A percentile compares a stretch with the other conserved stretches of the same genome.
Conservation (phyloP, 2,113 vertebrate genomes). For the Rhadina sibilatrix region DNA sequence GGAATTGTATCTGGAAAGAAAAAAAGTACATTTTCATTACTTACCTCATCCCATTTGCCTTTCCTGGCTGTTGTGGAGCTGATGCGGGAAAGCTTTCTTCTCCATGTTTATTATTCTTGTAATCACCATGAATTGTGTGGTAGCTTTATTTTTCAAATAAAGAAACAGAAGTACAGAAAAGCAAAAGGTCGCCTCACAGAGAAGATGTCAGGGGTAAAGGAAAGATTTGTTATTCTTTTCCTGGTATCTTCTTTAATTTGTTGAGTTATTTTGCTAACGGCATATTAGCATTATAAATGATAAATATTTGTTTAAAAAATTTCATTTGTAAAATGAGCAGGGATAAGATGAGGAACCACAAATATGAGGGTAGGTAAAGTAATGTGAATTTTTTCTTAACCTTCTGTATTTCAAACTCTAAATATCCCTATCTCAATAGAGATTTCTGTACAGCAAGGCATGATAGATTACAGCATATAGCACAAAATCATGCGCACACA, state of each 20-base stretch:
- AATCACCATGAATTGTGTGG: not conserved
- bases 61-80: not conserved
- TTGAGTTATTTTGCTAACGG: not conserved
- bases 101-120: not conserved
- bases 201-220: not conserved
- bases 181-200: accelerated
- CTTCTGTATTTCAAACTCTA: not conserved
- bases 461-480: not conserved
- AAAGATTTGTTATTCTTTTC: not conserved
- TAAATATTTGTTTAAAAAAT: not conserved
- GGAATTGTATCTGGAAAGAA: not conserved
- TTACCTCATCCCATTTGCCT: not conserved
- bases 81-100: not conserved
- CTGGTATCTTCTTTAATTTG: not conserved
- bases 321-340: not conserved
- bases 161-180: not conserved
- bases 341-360: not conserved
- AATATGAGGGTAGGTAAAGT: not conserved
- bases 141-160: not conserved
- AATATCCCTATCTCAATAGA: not conserved
- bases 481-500: not conserved
- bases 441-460: not conserved
- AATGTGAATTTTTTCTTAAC: not conserved
- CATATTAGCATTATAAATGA: not conserved
- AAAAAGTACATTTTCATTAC: not conserved